phyloP scores from a whole-genome alignment of 2,888 invertebrate species.

The Heliconius cydno region DNA sequence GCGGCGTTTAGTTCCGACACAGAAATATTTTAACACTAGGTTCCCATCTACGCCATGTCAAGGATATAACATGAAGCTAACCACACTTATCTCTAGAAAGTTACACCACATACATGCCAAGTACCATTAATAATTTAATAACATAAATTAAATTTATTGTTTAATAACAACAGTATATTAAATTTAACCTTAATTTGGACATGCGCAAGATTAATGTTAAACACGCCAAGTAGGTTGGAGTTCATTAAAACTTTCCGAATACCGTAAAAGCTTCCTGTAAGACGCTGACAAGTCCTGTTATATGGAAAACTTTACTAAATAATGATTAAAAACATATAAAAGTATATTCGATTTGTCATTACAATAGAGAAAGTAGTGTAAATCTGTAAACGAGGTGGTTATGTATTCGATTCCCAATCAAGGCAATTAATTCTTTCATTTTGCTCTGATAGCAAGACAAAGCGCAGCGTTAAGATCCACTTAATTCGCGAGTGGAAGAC shows the following conservation, averaged over 20 bases:
- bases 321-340: neutral
- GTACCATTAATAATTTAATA: neutral
- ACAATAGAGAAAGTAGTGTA: too few relatives aligned
- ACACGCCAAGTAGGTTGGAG: constrained; percentile 18
- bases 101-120: neutral
- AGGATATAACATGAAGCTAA: too few relatives aligned
- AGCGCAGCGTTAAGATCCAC: too few relatives aligned
- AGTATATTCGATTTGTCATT: neutral
- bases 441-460: too few relatives aligned
- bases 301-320: constrained; percentile 1
- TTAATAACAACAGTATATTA: constrained; percentile 1
- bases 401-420: too few relatives aligned
- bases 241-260: constrained; percentile 29
- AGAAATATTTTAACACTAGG: too few relatives aligned
- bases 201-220: constrained; percentile 25
- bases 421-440: too few relatives aligned
- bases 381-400: too few relatives aligned
- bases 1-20: too few relatives aligned
- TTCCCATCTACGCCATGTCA: too few relatives aligned
- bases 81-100: too few relatives aligned
- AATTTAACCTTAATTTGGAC: constrained; percentile 6
- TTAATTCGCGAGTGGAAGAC: too few relatives aligned
- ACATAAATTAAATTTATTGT: neutral
- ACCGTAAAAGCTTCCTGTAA: constrained; percentile 23
- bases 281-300: constrained; percentile 16